Conservation (phyloP, 2,113 vertebrate species). For the Zonotrichia leucophrys region DNA sequence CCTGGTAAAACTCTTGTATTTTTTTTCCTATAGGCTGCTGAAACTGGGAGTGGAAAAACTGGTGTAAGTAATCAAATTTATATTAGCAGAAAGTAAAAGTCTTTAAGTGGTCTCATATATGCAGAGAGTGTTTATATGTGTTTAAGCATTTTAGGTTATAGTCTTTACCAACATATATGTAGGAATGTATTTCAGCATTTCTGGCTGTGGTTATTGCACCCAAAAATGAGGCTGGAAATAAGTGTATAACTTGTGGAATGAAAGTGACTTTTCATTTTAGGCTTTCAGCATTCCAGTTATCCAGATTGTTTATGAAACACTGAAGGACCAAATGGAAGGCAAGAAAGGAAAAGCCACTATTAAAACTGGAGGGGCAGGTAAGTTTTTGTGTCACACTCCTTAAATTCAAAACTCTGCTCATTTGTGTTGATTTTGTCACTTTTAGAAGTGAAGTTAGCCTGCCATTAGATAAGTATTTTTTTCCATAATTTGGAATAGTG, state of each 20-base stretch:
- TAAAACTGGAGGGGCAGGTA: conserved; percentile 90
- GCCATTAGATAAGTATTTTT: neutral
- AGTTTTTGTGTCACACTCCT: neutral
- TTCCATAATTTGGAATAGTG: neutral
- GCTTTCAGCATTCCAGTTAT: conserved; percentile 98
- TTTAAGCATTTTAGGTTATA: neutral
- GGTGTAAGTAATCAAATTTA: conserved; percentile 83
- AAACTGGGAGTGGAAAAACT: conserved; percentile 98
- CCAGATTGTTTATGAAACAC: conserved; percentile 96
- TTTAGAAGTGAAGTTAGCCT: neutral
- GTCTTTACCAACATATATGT: rapidly evolving
- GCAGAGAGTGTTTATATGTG: neutral
- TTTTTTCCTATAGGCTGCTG: conserved; percentile 84
- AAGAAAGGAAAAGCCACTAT: conserved; percentile 89
- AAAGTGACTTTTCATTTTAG: conserved; percentile 66
- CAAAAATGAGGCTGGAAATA: neutral
- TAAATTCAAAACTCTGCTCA: neutral
- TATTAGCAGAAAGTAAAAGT: neutral
- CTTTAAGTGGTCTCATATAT: neutral
- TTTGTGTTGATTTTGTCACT: neutral
- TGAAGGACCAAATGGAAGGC: conserved; percentile 95
- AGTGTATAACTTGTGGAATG: neutral
- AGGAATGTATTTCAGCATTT: neutral
- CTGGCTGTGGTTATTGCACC: neutral
- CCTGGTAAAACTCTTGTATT: neutral